A percentile compares a stretch with the other conserved stretches of the same genome.
Evolutionary conservation across 2,113 vertebrate genomes (phyloP).

Genomic region (Grammomys surdaster): DNA sequence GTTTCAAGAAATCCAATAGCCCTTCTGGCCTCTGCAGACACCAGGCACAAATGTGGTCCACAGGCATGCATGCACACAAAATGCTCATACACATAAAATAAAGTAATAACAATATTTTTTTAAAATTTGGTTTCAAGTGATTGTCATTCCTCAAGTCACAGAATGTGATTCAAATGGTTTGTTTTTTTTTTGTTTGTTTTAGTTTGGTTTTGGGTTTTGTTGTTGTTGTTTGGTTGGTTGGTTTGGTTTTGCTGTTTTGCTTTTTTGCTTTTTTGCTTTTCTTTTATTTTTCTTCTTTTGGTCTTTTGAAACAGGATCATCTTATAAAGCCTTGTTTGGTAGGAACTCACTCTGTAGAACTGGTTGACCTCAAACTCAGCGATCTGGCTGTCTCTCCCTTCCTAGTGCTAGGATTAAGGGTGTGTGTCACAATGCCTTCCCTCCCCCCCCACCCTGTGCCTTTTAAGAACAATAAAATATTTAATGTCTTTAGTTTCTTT

Average conservation of each 20-base stretch:
- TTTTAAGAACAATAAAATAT: not conserved
- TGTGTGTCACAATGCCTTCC: not conserved
- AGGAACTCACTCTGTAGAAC: not conserved
- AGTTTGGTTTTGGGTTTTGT: no score
- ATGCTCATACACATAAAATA: not conserved
- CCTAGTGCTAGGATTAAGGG: not conserved
- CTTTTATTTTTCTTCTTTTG: not conserved
- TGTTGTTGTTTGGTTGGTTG: no score
- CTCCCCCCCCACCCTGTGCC: no score
- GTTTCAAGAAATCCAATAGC: not conserved
- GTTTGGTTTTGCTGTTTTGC: no score
- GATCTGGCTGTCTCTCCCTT: not conserved
- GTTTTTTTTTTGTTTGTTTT: no score
- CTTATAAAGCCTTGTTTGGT: not conserved
- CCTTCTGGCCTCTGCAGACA: not conserved
- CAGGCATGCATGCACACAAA: not conserved
- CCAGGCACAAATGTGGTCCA: not conserved
- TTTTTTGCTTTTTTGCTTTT: not conserved
- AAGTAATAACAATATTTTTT: not conserved
- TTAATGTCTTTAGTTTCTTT: not conserved
- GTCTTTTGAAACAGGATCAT: not conserved
- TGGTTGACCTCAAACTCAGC: not conserved
- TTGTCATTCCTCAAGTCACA: not conserved
- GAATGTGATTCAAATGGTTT: not conserved
- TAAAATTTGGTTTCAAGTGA: not conserved